These are phyloP conservation scores for Aphidius colemani DNA, from an alignment of 2,888 invertebrate species.

Conservation along the genomic window DNA sequence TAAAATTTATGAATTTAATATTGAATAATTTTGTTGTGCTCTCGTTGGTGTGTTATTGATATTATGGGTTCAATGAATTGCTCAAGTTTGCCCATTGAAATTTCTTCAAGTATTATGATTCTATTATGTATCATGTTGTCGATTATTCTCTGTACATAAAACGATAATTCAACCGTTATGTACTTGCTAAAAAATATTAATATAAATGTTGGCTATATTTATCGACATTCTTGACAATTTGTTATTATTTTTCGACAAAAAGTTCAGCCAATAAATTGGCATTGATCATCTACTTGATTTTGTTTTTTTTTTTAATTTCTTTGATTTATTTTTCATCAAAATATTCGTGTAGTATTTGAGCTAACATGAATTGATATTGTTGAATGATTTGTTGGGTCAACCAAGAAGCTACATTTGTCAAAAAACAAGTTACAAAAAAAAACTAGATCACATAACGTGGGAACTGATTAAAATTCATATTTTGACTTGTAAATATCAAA, in stretches of 20 bases:
- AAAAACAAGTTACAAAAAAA: slow-evolving; percentile 6
- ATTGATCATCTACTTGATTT: slow-evolving; percentile 57
- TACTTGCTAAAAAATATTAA: too few species aligned
- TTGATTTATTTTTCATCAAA: slow-evolving; percentile 56
- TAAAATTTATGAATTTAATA: slow-evolving; percentile 58
- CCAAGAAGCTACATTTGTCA: slow-evolving; percentile 31
- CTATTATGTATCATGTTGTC: slow-evolving; percentile 62
- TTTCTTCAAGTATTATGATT: slow-evolving; percentile 61
- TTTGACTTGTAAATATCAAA: slow-evolving; percentile 28
- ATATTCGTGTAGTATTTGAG: slow-evolving; percentile 36
- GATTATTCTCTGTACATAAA: slow-evolving; percentile 64
- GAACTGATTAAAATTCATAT: slow-evolving; percentile 39
- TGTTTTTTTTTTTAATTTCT: slow-evolving; percentile 62
- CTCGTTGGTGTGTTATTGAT: slow-evolving; percentile 59
- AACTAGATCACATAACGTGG: slow-evolving; percentile 21
- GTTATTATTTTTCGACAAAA: slow-evolving; percentile 38
- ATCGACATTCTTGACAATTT: background rate
- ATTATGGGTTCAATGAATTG: slow-evolving; percentile 62
- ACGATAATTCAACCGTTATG: slow-evolving; percentile 52
- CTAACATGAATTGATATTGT: slow-evolving; percentile 58
- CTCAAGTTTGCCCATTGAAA: slow-evolving; percentile 62
- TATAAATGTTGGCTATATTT: background rate
- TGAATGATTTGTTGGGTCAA: slow-evolving; percentile 56
- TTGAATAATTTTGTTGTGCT: slow-evolving; percentile 60
- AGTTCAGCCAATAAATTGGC: slow-evolving; percentile 56